A percentile compares a stretch with the other conserved stretches of the same genome.
phyloP scores from a whole-genome alignment of 2,888 invertebrate species.

The Beris morrisii region DNA sequence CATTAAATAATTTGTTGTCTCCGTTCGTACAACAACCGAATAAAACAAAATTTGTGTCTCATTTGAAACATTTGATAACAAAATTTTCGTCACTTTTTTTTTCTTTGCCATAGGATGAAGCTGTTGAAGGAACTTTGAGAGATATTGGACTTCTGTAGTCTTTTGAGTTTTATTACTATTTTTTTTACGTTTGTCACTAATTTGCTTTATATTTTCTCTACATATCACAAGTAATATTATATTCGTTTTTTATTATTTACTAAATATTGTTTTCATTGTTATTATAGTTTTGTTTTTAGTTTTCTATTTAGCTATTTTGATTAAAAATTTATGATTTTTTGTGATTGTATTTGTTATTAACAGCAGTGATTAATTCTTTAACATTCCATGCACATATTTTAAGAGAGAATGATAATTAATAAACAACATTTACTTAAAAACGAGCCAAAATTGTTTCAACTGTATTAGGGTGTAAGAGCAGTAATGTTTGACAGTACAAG shows the following conservation, averaged over 20 bases:
- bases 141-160: constrained; percentile 87
- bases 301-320: no score
- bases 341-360: no score
- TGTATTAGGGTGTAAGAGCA: no score
- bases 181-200: constrained; percentile 27
- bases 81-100: constrained; percentile 27
- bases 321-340: no score
- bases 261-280: background rate
- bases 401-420: no score
- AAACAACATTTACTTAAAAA: no score
- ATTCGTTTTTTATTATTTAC: background rate
- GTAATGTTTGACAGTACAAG: no score
- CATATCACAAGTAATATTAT: background rate
- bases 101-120: constrained; percentile 76
- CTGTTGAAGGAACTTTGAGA: constrained; percentile 88
- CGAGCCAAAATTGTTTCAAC: no score
- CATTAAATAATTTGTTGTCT: no score
- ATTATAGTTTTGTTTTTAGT: no score
- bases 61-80: constrained; percentile 11
- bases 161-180: constrained; percentile 31
- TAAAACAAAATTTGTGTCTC: background rate
- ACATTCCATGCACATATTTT: no score
- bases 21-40: background rate
- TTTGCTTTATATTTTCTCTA: constrained; percentile 16
- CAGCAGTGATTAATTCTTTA: no score